Evolutionary conservation across 1,140 invertebrate species (phyloP).

Genomic region (Tenebrio molitor): DNA sequence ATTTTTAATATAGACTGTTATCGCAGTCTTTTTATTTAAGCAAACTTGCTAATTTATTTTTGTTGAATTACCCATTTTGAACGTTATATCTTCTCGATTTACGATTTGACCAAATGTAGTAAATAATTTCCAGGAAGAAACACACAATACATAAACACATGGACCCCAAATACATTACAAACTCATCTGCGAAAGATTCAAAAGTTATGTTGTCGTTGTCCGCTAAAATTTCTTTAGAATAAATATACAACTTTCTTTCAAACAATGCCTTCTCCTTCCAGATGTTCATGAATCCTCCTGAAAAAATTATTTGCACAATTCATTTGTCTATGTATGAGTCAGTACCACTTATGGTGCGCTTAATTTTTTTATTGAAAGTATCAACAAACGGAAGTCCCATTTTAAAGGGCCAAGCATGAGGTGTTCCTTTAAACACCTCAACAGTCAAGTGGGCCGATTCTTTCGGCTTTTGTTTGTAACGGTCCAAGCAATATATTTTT

Average conservation of each 20-base stretch:
- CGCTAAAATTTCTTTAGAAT: neutral
- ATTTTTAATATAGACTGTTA: too few relatives aligned
- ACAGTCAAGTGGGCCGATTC: too few relatives aligned
- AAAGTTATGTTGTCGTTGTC: neutral
- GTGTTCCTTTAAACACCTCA: neutral
- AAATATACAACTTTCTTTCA: neutral
- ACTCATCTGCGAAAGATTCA: neutral
- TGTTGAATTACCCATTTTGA: too few relatives aligned
- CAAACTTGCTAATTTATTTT: too few relatives aligned
- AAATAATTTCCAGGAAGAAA: constrained; percentile 20
- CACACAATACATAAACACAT: neutral
- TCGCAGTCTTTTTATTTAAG: too few relatives aligned
- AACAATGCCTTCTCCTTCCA: constrained; percentile 11
- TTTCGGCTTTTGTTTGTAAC: too few relatives aligned
- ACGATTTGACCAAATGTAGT: too few relatives aligned
- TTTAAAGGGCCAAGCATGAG: constrained; percentile 26
- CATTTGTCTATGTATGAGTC: neutral
- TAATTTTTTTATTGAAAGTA: constrained; percentile 18
- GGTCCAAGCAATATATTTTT: constrained; percentile 8
- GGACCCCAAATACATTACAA: neutral
- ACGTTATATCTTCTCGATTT: too few relatives aligned
- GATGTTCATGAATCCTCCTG: constrained; percentile 17
- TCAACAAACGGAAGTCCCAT: constrained; percentile 23
- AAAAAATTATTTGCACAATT: neutral
- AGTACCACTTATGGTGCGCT: neutral